These are phyloP conservation scores for Sebastes baramenuke DNA, from an alignment of 2,797 vertebrate species.

Conservation along the genomic window DNA sequence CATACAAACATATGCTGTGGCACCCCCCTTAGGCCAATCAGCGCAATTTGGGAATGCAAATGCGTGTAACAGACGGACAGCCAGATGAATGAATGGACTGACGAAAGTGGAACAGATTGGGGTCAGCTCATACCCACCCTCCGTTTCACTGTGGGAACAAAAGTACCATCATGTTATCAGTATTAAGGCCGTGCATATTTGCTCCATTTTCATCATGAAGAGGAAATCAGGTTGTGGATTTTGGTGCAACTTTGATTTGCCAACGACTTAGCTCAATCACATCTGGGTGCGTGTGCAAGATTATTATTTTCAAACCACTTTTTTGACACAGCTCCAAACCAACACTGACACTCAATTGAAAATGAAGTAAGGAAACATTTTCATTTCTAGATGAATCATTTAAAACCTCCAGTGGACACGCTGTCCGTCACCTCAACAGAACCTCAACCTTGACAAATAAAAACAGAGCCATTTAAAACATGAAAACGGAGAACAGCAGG, in stretches of 20 bases:
- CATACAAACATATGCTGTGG: slow-evolving; percentile 55
- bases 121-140: slow-evolving; percentile 6
- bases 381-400: neutral
- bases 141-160: neutral
- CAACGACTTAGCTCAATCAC: neutral
- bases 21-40: slow-evolving; percentile 44
- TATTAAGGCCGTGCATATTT: neutral
- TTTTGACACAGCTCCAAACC: neutral
- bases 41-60: slow-evolving; percentile 27
- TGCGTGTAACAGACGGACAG: slow-evolving; percentile 47
- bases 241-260: accelerated
- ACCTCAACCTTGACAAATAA: neutral
- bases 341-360: neutral
- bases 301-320: neutral
- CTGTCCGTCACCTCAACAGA: neutral
- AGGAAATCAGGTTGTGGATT: neutral
- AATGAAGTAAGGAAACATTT: neutral
- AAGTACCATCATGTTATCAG: neutral
- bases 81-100: slow-evolving; percentile 39
- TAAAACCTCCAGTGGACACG: neutral
- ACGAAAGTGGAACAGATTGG: slow-evolving; percentile 14
- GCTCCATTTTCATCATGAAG: neutral
- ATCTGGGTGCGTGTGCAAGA: neutral
- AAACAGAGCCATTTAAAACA: neutral
- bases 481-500: neutral